A percentile compares a stretch with the other conserved stretches of the same genome.
phyloP scores from a whole-genome alignment of 2,888 invertebrate species.

The Tholera decimalis region DNA sequence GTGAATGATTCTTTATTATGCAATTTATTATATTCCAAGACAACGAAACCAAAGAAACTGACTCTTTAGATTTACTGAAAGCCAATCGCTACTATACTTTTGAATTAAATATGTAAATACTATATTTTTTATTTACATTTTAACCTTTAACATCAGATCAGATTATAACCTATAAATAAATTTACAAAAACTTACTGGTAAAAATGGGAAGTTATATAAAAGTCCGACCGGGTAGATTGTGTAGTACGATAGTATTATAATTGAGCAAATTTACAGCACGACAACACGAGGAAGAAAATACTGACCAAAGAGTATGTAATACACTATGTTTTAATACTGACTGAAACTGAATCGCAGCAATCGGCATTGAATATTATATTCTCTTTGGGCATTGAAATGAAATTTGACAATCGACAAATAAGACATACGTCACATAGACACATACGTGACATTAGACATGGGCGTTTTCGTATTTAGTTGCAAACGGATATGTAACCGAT shows the following conservation, averaged over 20 bases:
- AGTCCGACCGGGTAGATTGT: not conserved
- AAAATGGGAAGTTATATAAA: conserved; percentile 3
- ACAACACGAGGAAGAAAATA: conserved; percentile 8
- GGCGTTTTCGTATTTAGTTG: too few species aligned
- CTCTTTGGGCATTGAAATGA: too few species aligned
- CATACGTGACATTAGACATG: too few species aligned
- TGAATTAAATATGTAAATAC: not conserved
- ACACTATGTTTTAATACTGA: too few species aligned
- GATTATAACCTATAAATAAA: conserved; percentile 39
- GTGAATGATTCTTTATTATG: not conserved
- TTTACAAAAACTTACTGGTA: conserved; percentile 18
- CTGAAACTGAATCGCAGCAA: too few species aligned
- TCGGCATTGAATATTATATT: too few species aligned
- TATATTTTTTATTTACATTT: conserved; percentile 20
- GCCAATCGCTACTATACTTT: too few species aligned
- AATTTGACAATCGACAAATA: conserved; percentile 21
- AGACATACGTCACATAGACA: not conserved
- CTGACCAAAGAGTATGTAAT: too few species aligned
- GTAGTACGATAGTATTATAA: conserved; percentile 8
- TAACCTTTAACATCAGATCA: conserved; percentile 16
- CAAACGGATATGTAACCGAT: too few species aligned
- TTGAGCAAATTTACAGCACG: conserved; percentile 26
- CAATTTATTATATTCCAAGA: too few species aligned
- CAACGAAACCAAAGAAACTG: not conserved
- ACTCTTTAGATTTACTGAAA: not conserved